Conservation (phyloP, 1,140 invertebrate species). For the Planococcus citri region DNA sequence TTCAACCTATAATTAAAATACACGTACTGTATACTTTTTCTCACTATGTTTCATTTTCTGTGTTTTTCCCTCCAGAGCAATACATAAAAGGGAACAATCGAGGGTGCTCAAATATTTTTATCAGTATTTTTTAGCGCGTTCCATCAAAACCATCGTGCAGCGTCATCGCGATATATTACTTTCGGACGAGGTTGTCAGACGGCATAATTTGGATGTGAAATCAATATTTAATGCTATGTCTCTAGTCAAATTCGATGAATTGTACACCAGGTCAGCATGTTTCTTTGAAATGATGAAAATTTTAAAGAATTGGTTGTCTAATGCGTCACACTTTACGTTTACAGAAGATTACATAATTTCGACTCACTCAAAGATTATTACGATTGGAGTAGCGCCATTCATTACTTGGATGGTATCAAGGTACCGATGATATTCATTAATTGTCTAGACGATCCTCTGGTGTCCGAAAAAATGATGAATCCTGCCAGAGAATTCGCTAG, state of each 20-base stretch:
- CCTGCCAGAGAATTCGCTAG: not conserved
- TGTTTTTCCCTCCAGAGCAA: too few relatives aligned
- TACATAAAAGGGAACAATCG: not conserved
- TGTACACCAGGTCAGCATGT: slow-evolving; percentile 9
- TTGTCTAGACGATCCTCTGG: not conserved
- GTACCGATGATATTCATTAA: slow-evolving; percentile 12
- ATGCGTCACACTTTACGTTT: too few relatives aligned
- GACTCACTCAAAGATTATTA: not conserved
- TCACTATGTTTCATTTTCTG: too few relatives aligned
- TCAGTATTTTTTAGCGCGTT: slow-evolving; percentile 11
- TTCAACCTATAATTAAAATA: too few relatives aligned
- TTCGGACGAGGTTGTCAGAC: not conserved
- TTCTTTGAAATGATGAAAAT: too few relatives aligned
- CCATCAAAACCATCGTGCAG: not conserved
- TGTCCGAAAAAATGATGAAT: not conserved
- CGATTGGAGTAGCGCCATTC: not conserved
- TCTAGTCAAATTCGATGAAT: slow-evolving; percentile 15
- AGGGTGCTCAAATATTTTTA: slow-evolving; percentile 9
- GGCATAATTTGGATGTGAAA: slow-evolving; percentile 6
- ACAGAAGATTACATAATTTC: not conserved
- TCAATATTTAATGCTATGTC: not conserved
- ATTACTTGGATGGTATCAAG: not conserved
- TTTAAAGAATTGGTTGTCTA: too few relatives aligned
- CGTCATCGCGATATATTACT: not conserved
- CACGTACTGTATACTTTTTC: too few relatives aligned